These are phyloP conservation scores for Onthophagus sagittarius DNA, from an alignment of 2,888 invertebrate genomes.

Conservation along the genomic window DNA sequence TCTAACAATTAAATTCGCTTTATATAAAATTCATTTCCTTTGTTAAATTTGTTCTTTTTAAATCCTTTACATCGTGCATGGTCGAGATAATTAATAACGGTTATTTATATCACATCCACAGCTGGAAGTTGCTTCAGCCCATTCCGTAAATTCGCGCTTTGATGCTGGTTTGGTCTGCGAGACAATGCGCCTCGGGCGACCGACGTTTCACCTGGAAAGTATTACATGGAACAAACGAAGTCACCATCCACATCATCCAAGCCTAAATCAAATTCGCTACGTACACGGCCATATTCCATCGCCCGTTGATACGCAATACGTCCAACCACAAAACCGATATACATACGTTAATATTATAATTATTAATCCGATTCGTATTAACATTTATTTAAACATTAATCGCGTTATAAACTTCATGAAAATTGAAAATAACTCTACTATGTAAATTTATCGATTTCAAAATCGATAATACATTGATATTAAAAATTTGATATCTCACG, in stretches of 20 bases:
- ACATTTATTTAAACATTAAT: too few relatives aligned
- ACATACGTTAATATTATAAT: too few relatives aligned
- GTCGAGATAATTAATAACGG: neutral
- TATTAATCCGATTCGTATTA: too few relatives aligned
- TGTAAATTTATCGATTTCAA: too few relatives aligned
- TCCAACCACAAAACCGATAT: neutral
- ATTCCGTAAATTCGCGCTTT: neutral
- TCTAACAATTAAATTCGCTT: neutral
- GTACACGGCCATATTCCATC: neutral
- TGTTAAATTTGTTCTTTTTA: too few relatives aligned
- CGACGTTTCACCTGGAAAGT: neutral
- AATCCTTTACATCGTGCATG: too few relatives aligned
- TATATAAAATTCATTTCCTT: too few relatives aligned
- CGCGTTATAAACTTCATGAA: too few relatives aligned
- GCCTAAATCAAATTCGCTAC: neutral
- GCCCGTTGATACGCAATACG: neutral
- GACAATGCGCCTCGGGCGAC: neutral
- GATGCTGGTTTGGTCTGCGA: neutral
- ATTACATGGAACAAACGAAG: neutral
- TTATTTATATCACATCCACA: neutral
- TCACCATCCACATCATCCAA: neutral
- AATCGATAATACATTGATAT: too few relatives aligned
- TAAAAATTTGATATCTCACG: too few relatives aligned
- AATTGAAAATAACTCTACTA: too few relatives aligned
- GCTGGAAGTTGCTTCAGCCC: neutral